Percentiles rank a stretch among this genome's conserved stretches.
Evolutionary conservation across 2,113 vertebrate genomes (phyloP).

Genomic region (Corythornis madagascariensis): DNA sequence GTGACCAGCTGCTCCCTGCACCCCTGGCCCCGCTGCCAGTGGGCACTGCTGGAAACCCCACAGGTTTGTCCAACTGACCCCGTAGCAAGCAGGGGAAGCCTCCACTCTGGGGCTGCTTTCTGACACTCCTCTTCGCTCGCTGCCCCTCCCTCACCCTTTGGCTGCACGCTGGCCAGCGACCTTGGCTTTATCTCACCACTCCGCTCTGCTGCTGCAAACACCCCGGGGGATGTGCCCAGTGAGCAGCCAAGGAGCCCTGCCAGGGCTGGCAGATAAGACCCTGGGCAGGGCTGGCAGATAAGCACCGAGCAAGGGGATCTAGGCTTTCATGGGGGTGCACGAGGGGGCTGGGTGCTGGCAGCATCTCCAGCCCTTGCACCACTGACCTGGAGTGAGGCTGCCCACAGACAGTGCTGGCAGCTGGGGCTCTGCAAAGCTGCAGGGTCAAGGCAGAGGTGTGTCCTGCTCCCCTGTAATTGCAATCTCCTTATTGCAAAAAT

Average conservation of each 20-base stretch:
- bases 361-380: neutral
- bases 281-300: neutral
- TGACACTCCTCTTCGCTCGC: neutral
- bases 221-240: fast-evolving
- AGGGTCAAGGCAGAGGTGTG: neutral
- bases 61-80: fast-evolving
- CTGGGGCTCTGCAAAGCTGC: neutral
- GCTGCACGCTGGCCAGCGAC: fast-evolving
- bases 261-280: neutral
- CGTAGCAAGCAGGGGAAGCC: neutral
- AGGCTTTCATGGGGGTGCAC: fast-evolving
- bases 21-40: fast-evolving
- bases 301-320: fast-evolving
- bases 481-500: neutral
- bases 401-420: fast-evolving
- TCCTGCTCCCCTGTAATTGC: fast-evolving
- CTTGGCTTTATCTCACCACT: fast-evolving
- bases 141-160: neutral
- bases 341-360: neutral
- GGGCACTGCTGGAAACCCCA: fast-evolving
- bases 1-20: neutral
- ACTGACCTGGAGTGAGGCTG: neutral
- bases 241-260: neutral
- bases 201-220: fast-evolving
- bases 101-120: neutral